Evolutionary conservation across 2,113 vertebrate species (phyloP).

Genomic region (Hymenochirus boettgeri): DNA sequence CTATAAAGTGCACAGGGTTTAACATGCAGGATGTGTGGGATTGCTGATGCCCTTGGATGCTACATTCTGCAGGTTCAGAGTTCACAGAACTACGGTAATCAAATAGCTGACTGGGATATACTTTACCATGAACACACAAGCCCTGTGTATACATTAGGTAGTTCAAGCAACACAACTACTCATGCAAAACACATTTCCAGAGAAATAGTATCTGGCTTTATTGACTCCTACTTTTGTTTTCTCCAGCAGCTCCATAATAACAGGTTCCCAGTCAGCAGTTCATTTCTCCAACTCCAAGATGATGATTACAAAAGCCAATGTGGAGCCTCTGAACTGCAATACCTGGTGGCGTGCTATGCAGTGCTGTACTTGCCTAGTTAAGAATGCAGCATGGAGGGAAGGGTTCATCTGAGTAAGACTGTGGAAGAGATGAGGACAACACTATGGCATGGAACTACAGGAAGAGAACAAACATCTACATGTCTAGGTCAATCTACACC

Average conservation of each 20-base stretch:
- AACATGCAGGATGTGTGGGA: no score
- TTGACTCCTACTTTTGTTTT: constrained; percentile 80
- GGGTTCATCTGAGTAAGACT: constrained; percentile 82
- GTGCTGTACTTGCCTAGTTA: constrained; percentile 94
- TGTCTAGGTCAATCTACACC: constrained; percentile 52
- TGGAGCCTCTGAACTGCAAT: constrained; percentile 94
- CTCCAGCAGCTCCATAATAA: constrained; percentile 83
- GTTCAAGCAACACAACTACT: no score
- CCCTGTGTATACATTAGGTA: no score
- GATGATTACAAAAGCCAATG: constrained; percentile 93
- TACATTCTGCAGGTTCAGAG: no score
- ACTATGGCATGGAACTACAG: constrained; percentile 78
- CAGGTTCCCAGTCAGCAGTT: constrained; percentile 75
- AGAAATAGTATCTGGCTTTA: not conserved
- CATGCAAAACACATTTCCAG: no score
- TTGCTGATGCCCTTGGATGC: no score
- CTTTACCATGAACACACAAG: no score
- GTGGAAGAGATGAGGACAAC: constrained; percentile 66
- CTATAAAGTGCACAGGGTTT: no score
- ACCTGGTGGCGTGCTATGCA: constrained; percentile 98
- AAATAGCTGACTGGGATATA: no score
- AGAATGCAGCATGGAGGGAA: constrained; percentile 81
- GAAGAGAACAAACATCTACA: constrained; percentile 52
- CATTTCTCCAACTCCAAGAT: constrained; percentile 90
- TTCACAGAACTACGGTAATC: no score